Evolutionary conservation across 1,140 invertebrate genomes (phyloP).

Genomic region (Agraylea sexmaculata): DNA sequence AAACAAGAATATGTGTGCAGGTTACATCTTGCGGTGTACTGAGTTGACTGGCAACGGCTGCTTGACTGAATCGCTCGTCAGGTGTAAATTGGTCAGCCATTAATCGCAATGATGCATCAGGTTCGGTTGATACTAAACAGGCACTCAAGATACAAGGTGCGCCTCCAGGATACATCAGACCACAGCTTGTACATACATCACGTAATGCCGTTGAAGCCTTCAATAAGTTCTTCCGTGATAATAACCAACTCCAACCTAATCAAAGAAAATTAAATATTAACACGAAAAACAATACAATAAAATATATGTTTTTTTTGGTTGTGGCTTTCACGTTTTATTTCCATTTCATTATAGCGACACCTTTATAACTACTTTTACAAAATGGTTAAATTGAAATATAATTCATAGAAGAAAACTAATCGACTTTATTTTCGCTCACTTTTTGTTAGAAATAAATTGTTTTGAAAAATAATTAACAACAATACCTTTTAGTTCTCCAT

Average conservation of each 20-base stretch:
- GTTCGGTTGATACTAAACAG: slow-evolving; percentile 92
- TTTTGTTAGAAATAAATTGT: too few relatives aligned
- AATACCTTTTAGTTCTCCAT: slow-evolving; percentile 86
- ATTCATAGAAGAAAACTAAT: too few relatives aligned
- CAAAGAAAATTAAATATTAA: neutral
- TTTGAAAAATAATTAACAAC: too few relatives aligned
- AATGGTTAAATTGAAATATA: too few relatives aligned
- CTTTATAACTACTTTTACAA: too few relatives aligned
- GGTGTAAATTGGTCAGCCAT: slow-evolving; percentile 92
- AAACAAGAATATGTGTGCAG: slow-evolving; percentile 96
- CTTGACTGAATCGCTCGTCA: slow-evolving; percentile 80
- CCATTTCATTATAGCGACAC: too few relatives aligned
- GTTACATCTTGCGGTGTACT: slow-evolving; percentile 89
- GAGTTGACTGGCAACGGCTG: slow-evolving; percentile 69
- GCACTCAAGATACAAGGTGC: slow-evolving; percentile 89
- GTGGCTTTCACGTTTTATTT: too few relatives aligned
- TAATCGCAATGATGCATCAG: slow-evolving; percentile 82
- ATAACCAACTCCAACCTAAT: slow-evolving; percentile 79
- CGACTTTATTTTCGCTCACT: too few relatives aligned
- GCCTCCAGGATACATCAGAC: slow-evolving; percentile 63
- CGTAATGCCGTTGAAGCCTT: slow-evolving; percentile 78
- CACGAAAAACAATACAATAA: neutral
- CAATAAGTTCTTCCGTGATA: slow-evolving; percentile 82
- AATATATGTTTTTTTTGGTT: neutral
- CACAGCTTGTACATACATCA: slow-evolving; percentile 84